Percentiles rank a stretch among this genome's conserved stretches.
Evolutionary conservation across 2,888 invertebrate genomes (phyloP).

Genomic region (Chrysina gloriosa): DNA sequence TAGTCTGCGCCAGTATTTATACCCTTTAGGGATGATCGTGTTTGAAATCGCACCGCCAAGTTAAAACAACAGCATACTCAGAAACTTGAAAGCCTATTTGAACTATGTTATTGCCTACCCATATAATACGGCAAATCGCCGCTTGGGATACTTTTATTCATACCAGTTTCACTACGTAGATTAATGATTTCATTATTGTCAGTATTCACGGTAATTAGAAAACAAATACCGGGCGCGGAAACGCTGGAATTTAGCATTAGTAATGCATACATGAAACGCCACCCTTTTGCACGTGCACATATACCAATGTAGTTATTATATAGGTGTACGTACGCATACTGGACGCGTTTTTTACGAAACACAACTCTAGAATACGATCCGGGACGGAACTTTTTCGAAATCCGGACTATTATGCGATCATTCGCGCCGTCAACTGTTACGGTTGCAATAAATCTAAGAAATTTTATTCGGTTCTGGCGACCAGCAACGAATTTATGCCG

Average conservation of each 20-base stretch:
- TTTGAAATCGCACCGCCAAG: too few species aligned
- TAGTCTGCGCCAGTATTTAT: too few species aligned
- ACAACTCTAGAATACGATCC: neutral
- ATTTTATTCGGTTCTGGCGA: neutral
- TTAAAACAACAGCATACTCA: too few species aligned
- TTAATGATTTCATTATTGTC: neutral
- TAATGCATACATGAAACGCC: neutral
- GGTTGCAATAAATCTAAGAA: slow-evolving; percentile 1
- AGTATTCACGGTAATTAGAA: neutral
- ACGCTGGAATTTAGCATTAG: neutral
- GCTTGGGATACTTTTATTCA: too few species aligned
- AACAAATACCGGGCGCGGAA: neutral
- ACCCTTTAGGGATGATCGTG: too few species aligned
- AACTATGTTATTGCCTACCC: too few species aligned
- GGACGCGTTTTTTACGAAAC: neutral
- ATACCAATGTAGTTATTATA: too few species aligned
- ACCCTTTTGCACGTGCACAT: neutral
- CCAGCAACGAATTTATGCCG: slow-evolving; percentile 1
- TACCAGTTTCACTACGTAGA: neutral
- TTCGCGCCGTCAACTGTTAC: neutral
- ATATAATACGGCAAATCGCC: too few species aligned
- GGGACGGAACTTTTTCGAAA: neutral
- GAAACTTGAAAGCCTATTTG: too few species aligned
- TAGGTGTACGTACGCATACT: neutral
- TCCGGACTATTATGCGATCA: neutral